Percentiles rank a stretch among this genome's conserved stretches.
phyloP scores from a whole-genome alignment of 2,888 invertebrate species.

The Leptopterna dolabrata region DNA sequence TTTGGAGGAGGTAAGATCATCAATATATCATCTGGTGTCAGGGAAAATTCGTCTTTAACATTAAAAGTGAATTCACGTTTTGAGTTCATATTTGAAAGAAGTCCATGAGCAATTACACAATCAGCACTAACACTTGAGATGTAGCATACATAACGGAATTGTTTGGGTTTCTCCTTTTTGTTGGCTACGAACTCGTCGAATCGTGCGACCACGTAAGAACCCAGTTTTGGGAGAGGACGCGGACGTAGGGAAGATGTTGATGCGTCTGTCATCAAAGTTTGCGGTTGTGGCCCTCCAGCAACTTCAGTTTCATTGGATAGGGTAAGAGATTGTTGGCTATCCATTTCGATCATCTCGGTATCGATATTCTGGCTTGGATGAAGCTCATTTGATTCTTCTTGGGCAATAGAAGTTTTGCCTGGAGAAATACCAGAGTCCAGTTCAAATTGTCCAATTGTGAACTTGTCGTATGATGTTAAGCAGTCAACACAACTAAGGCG shows the following conservation, averaged over 20 bases:
- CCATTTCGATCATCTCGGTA: background rate
- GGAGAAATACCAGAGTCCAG: background rate
- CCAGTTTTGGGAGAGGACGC: background rate
- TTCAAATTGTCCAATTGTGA: background rate
- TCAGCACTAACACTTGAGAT: background rate
- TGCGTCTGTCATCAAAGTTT: background rate
- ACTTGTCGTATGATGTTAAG: background rate
- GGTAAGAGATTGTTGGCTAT: background rate
- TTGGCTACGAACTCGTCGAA: background rate
- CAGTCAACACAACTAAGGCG: background rate
- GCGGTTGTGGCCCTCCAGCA: background rate
- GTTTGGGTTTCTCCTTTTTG: background rate
- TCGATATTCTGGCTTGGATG: background rate
- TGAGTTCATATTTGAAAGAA: background rate
- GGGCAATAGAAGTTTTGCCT: no score
- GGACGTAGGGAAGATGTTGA: background rate
- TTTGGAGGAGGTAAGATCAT: background rate
- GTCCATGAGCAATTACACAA: background rate
- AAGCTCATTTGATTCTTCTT: background rate
- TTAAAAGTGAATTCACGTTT: background rate
- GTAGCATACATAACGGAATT: background rate
- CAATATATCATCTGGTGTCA: background rate
- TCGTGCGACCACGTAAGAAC: background rate
- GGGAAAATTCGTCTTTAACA: background rate
- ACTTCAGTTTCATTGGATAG: background rate